Conservation (phyloP, 1,140 invertebrate species). For the Drosophila repleta region DNA sequence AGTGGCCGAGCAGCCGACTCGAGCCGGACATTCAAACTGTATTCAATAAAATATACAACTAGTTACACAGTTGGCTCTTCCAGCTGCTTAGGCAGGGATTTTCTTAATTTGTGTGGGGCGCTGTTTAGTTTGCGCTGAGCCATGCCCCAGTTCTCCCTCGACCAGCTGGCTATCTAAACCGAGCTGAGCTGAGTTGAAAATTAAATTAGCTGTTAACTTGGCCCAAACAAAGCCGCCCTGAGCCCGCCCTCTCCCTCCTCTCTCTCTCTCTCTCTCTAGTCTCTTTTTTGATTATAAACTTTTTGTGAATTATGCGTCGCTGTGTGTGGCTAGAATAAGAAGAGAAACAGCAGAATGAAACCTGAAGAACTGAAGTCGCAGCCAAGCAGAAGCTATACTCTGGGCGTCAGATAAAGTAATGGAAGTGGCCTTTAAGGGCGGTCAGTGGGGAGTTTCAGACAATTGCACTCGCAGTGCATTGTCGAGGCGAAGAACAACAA, state of each 20-base stretch:
- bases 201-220: conserved; percentile 60
- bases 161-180: not conserved
- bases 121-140: conserved; percentile 32
- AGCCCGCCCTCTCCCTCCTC: not conserved
- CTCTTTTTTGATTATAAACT: conserved; percentile 61
- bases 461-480: conserved; percentile 50
- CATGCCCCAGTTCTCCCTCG: conserved; percentile 37
- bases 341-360: conserved; percentile 15
- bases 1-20: conserved; percentile 17
- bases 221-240: not conserved
- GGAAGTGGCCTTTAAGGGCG: not conserved
- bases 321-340: not conserved
- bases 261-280: not conserved
- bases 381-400: conserved; percentile 52
- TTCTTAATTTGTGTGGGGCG: conserved; percentile 43
- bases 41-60: conserved; percentile 72
- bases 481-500: conserved; percentile 58
- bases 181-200: conserved; percentile 27
- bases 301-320: conserved; percentile 61
- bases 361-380: conserved; percentile 22
- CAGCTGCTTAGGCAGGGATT: conserved; percentile 20
- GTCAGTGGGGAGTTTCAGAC: conserved; percentile 34
- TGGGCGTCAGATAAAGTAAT: conserved; percentile 61
- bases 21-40: conserved; percentile 2
- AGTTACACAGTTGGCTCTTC: conserved; percentile 18